A percentile compares a stretch with the other conserved stretches of the same genome.
Conservation (phyloP, 2,888 invertebrate species). For the Trissoscelio sp. region DNA sequence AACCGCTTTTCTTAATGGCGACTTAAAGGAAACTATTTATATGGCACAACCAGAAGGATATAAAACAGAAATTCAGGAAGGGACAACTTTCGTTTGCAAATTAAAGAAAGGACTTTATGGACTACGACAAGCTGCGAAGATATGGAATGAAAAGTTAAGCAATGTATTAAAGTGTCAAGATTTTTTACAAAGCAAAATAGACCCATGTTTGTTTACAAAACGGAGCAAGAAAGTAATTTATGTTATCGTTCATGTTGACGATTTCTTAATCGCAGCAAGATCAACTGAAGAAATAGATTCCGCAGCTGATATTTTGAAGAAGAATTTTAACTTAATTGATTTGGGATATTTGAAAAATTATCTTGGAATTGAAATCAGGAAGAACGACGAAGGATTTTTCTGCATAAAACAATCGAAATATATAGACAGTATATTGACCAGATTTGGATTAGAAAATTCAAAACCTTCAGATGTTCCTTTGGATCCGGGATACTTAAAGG, state of each 20-base stretch:
- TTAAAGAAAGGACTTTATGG: slow-evolving; percentile 79
- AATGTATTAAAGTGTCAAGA: slow-evolving; percentile 67
- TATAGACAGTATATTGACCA: slow-evolving; percentile 55
- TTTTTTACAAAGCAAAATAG: slow-evolving; percentile 59
- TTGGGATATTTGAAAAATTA: slow-evolving; percentile 56
- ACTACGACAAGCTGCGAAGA: slow-evolving; percentile 77
- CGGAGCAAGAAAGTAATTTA: background rate
- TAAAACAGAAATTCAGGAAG: slow-evolving; percentile 68
- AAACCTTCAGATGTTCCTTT: slow-evolving; percentile 59
- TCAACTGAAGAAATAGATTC: slow-evolving; percentile 18
- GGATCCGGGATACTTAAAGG: background rate
- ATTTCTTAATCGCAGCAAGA: slow-evolving; percentile 53
- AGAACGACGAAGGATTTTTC: slow-evolving; percentile 42
- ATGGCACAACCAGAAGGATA: slow-evolving; percentile 78
- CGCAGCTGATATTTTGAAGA: slow-evolving; percentile 4
- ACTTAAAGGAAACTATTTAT: slow-evolving; percentile 70
- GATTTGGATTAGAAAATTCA: slow-evolving; percentile 53
- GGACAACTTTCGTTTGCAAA: slow-evolving; percentile 72
- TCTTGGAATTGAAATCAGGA: slow-evolving; percentile 50
- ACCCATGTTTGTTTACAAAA: slow-evolving; percentile 74
- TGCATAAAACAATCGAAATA: slow-evolving; percentile 60
- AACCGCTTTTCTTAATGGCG: slow-evolving; percentile 74
- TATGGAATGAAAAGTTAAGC: slow-evolving; percentile 76
- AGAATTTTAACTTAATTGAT: slow-evolving; percentile 39
- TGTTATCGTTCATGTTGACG: slow-evolving; percentile 60